A percentile compares a stretch with the other conserved stretches of the same genome.
phyloP scores from a whole-genome alignment of 2,113 vertebrate species.

The Amazona vittata region DNA sequence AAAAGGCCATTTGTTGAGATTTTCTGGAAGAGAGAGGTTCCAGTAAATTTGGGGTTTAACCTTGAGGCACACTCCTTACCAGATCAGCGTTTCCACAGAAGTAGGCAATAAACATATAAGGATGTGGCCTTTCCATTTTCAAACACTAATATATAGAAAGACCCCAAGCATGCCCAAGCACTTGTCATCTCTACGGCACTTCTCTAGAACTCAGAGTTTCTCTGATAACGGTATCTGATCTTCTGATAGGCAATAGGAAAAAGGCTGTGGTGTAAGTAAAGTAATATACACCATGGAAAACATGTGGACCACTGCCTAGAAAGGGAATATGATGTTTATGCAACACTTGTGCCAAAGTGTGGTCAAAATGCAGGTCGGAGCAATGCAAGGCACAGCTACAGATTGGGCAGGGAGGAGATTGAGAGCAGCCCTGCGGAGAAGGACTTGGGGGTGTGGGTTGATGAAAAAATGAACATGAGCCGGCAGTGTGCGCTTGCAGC shows the following conservation, averaged over 20 bases:
- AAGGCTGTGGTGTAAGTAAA: background rate
- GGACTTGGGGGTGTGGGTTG: no score
- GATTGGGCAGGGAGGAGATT: no score
- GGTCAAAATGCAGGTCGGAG: background rate
- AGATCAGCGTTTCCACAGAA: background rate
- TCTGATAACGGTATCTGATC: rapidly evolving
- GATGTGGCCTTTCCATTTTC: background rate
- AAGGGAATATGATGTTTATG: background rate
- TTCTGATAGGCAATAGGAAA: background rate
- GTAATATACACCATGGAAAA: background rate
- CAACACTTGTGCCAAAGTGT: background rate
- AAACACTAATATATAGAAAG: background rate
- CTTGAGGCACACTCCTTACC: background rate
- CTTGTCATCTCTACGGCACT: background rate
- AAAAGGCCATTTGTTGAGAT: background rate
- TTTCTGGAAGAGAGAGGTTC: slow-evolving; percentile 52
- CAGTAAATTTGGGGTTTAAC: slow-evolving; percentile 29
- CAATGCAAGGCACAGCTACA: no score
- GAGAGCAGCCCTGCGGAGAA: no score
- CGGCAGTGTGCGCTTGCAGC: no score
- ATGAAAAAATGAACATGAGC: no score
- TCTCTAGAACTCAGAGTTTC: background rate
- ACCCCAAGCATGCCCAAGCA: background rate
- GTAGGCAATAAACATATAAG: background rate
- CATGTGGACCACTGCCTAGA: background rate